Evolutionary conservation across 1,140 invertebrate species (phyloP).

Genomic region (Patella vulgata): DNA sequence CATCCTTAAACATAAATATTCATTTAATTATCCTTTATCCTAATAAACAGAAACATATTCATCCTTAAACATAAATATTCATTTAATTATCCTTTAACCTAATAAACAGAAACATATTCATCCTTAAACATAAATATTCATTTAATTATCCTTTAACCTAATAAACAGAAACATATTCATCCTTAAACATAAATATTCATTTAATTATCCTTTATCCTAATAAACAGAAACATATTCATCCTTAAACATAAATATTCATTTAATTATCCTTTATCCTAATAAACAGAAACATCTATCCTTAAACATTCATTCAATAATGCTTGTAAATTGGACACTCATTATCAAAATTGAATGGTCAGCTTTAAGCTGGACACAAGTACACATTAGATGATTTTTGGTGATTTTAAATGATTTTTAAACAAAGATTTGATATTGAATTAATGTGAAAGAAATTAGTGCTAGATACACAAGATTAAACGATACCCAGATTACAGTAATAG

Average conservation of each 20-base stretch:
- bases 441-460: too few species aligned
- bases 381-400: too few species aligned
- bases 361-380: too few species aligned
- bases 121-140: slow-evolving; percentile 7
- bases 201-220: slow-evolving; percentile 4
- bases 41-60: slow-evolving; percentile 23
- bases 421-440: too few species aligned
- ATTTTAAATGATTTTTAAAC: too few species aligned
- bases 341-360: too few species aligned
- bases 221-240: slow-evolving; percentile 10
- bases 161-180: slow-evolving; percentile 18
- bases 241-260: slow-evolving; percentile 2
- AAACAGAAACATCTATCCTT: slow-evolving; percentile 7
- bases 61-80: slow-evolving; percentile 4
- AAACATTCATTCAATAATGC: background rate
- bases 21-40: background rate
- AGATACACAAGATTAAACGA: too few species aligned
- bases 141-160: background rate
- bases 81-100: background rate
- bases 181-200: slow-evolving; percentile 5
- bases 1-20: slow-evolving; percentile 6
- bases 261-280: slow-evolving; percentile 6
- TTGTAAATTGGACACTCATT: too few species aligned
- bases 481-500: too few species aligned
- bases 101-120: slow-evolving; percentile 23